Evolutionary conservation across 2,797 vertebrate species (phyloP), one percentile per base, ranked within the genome.

Genomic region (Lates japonicus): DNA sequence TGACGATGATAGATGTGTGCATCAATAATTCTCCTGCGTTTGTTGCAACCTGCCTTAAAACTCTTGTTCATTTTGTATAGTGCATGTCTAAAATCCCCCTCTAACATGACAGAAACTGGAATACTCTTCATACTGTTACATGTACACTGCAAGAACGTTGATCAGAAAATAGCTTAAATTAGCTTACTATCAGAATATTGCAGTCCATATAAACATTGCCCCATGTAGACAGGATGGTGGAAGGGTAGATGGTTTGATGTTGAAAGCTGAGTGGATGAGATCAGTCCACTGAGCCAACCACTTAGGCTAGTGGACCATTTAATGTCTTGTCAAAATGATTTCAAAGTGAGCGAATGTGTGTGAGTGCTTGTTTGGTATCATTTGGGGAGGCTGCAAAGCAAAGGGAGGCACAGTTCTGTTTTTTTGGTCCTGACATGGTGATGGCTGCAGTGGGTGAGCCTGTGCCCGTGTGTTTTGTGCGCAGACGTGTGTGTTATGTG

Each of bases 261-360:
- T 70, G 46, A 78, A 71, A 75, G 64, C 73, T 25, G 82, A 86
- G 72, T 80, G 59, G 60, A 80, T 67, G 39, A 78, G 19, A 76
- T 33, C 74, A 84, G 46, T 60, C 54, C 39, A 79, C 31, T 74
- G 64, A 86, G 71, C 20, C 19, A 39, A 70, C 52, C 81, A 76
- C 77, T 85, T 67, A 70, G 75, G 46, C 73, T 70, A 52, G 74
- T 54, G 57, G 72, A 74, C 70, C 59, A 39, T 81, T 77, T 65
- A 75, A 73, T 60, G 52, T 67, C 49, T 73, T 8, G 46, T 74
- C 59, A 80, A 59, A 82, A 61, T 25, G 17, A 74, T 68, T 66
- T 83, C 25, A 60, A 57, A 66, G 37, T 33, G 49, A 41, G 42
- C 7, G 25, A 37, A 62, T 48, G 20, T 42, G 41, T 60, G 52